Evolutionary conservation across 2,113 vertebrate genomes (phyloP), one percentile per base, ranked within the genome.

Genomic region (Leptocoma aspasia): DNA sequence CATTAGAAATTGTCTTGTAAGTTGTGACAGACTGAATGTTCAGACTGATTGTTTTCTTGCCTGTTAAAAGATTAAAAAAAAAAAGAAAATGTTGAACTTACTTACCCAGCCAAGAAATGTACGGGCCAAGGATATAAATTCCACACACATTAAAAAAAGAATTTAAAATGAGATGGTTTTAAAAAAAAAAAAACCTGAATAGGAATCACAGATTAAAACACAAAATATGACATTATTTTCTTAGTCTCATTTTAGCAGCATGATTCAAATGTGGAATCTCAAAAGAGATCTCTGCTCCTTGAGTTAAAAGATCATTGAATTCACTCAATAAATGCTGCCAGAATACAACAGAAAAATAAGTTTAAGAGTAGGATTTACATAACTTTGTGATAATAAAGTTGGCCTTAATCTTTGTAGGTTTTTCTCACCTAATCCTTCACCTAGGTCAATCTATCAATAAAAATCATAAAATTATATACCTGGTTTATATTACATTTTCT

Each of bases 1-100:
- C 97, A 66, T 99, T 99, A 96, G 98, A 98, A 86, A 99, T 96
- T 24, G 97, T 98, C 97, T 97, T 98, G 96, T 98, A 98, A 60
- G 97, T 94, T 54, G 98, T 89, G 45, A 98, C 95, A 79, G 98
- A 98, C 54, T 98, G 98, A 86, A 99, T 94, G 61, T 94, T 98
- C 82, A 99, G 95, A 30, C 52, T 98, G 60, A 99, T 94, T 59
- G 89, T 97, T 96, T 95, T 98, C 87, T 91, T 89, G 65, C 92
- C 98, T 98, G 86, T 56, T 57, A 60, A 78, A 90, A 96, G 21
- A 93, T 54, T 41, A 28, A 56, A n/a, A 68, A 45, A 79, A 61
- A 26, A 11, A 24, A 35, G 19, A 61, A n/a, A 27, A 60, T 37
- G 27, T 37, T 87, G 35, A 81, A 50, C 33, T 23, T 20, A 15